Base-by-base conservation (phyloP, 2,113 vertebrate genomes). In the Arenaria interpres region DNA sequence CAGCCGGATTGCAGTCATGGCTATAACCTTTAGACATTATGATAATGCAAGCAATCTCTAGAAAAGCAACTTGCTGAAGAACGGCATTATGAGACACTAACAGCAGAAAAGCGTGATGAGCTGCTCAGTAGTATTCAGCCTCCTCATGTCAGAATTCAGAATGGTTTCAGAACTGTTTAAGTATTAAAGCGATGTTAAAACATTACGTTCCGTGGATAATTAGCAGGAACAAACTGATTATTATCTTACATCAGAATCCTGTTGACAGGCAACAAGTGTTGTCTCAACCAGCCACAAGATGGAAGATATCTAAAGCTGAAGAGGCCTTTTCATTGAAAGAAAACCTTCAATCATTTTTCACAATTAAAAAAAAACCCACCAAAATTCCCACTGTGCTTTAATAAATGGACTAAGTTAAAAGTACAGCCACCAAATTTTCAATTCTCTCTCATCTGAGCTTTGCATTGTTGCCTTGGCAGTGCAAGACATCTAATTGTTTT, bases 211-310 rank as follows among this genome's bases (percentile, higher is more conserved):
- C 32, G 46, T 77, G 83, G 45, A 84, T 41, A 96, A 85, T 80
- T 91, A 89, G 83, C 74, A 90, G 72, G 41, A 96, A 84, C 72
- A 89, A 92, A 57, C 50, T 33, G 63, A 88, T 94, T 74, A 77
- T 71, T 76, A 90, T 94, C 51, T 85, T 57, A 18, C 46, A 95
- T 56, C 74, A 88, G 33, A 93, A 88, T 71, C 51, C 74, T 82
- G 63, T 4, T 95, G 88, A 90, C 66, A 92, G 62, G 72, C 87
- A 95, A 92, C 51, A 94, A 85, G 90, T 50, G 43, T 57, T 59
- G 18, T 68, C 39, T 92, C 60, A 85, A 68, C 21, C 78, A 91
- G 53, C 39, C 81, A 68, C 23, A 80, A 82, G 57, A 82, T 24
- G 41, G n/a, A 81, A 91, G 60, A n/a, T 72, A 91, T 2, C 9